Conservation (phyloP, 2,888 invertebrate species). For the Andrena haemorrhoa region DNA sequence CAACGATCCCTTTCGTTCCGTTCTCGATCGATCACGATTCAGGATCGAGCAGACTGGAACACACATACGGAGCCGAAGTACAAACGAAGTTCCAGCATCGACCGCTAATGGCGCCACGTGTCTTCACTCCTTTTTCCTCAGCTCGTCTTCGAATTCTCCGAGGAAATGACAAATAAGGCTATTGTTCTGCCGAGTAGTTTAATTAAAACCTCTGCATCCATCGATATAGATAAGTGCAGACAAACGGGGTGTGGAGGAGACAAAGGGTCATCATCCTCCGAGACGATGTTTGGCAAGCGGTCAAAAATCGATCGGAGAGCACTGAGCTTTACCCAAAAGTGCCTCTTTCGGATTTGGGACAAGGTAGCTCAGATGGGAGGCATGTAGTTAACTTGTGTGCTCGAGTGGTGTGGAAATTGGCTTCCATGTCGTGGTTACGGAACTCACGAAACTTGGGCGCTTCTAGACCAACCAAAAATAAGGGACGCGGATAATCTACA, state of each 20-base stretch:
- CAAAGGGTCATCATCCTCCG: neutral
- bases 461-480: neutral
- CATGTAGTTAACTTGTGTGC: neutral
- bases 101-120: neutral
- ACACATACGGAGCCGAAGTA: neutral
- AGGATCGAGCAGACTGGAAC: neutral
- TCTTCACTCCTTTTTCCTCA: neutral
- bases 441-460: neutral
- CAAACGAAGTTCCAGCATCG: neutral
- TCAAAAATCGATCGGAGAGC: slow-evolving; percentile 5
- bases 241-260: neutral
- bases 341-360: slow-evolving; percentile 1
- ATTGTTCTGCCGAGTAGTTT: slow-evolving; percentile 2
- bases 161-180: neutral
- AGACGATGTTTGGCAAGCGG: slow-evolving; percentile 1
- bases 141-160: neutral
- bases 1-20: slow-evolving; percentile 35
- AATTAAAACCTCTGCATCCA: neutral
- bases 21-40: slow-evolving; percentile 65
- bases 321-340: slow-evolving; percentile 10
- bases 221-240: neutral
- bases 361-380: neutral
- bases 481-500: neutral
- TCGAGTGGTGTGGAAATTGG: neutral
- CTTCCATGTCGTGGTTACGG: neutral